phyloP scores from a whole-genome alignment of 2,888 invertebrate genomes.

The Metacarcinus magister region DNA sequence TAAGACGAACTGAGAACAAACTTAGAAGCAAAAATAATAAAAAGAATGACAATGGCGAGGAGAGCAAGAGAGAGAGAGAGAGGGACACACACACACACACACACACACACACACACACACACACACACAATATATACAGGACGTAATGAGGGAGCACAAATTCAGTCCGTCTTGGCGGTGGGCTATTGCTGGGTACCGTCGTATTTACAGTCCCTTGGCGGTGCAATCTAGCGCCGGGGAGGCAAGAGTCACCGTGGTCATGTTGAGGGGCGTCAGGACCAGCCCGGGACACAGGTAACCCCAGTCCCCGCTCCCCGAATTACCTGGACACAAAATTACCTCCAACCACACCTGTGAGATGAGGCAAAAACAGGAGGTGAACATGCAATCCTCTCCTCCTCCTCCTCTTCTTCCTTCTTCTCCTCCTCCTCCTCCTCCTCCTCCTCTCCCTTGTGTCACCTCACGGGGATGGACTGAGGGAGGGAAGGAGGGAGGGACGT shows the following conservation, averaged over 20 bases:
- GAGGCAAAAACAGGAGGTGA: slow-evolving; percentile 28
- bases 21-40: background rate
- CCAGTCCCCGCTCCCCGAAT: slow-evolving; percentile 23
- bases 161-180: background rate
- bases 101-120: slow-evolving; percentile 18
- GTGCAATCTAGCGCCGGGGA: background rate
- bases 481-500: background rate
- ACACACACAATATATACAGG: background rate
- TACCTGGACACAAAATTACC: slow-evolving; percentile 33
- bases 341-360: slow-evolving; percentile 28
- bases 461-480: background rate
- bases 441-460: slow-evolving; percentile 22
- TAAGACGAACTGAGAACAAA: no score
- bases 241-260: slow-evolving; percentile 20
- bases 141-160: background rate
- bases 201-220: no score
- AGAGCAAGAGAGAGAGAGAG: slow-evolving; percentile 28
- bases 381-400: slow-evolving; percentile 33
- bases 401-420: background rate
- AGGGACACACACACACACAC: slow-evolving; percentile 20
- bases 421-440: background rate
- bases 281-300: slow-evolving; percentile 26
- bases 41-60: background rate
- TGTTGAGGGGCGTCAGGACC: slow-evolving; percentile 14
- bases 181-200: background rate